A percentile compares a stretch with the other conserved stretches of the same genome.
phyloP scores from a whole-genome alignment of 2,888 invertebrate species.

The Atethmia centrago region DNA sequence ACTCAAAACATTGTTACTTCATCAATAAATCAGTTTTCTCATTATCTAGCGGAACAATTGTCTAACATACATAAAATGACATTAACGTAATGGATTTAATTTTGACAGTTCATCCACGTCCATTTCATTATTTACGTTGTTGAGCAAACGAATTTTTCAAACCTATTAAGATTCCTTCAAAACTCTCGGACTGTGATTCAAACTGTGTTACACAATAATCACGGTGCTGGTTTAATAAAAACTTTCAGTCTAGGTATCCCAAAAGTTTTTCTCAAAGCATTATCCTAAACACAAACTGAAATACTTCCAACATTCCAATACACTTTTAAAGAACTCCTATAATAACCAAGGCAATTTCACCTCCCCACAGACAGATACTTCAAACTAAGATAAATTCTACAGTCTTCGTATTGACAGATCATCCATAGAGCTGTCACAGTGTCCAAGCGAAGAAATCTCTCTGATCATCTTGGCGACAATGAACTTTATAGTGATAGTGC shows the following conservation, averaged over 20 bases:
- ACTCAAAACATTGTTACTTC: too few relatives aligned
- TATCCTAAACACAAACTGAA: neutral
- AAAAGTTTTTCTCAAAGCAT: neutral
- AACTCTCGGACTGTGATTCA: too few relatives aligned
- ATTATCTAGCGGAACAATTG: too few relatives aligned
- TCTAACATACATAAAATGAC: too few relatives aligned
- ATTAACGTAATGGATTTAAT: too few relatives aligned
- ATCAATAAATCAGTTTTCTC: neutral
- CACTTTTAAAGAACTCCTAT: constrained; percentile 35
- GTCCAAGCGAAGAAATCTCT: constrained; percentile 68
- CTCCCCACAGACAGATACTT: constrained; percentile 53
- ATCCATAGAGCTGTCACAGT: constrained; percentile 80
- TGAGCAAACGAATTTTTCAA: too few relatives aligned
- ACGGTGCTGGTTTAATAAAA: too few relatives aligned
- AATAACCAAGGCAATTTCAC: constrained; percentile 58
- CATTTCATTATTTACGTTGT: too few relatives aligned
- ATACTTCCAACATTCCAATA: constrained; percentile 27
- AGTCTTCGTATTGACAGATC: constrained; percentile 74
- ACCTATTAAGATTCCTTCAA: too few relatives aligned
- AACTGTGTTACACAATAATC: too few relatives aligned
- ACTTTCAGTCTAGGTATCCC: too few relatives aligned
- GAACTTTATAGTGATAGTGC: constrained; percentile 14
- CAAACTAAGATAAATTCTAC: constrained; percentile 66
- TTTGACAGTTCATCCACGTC: too few relatives aligned
- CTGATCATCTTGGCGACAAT: constrained; percentile 42